Evolutionary conservation across 2,888 invertebrate species (phyloP), one percentile per base, ranked within the genome.

Genomic region (Mythimna albipuncta): DNA sequence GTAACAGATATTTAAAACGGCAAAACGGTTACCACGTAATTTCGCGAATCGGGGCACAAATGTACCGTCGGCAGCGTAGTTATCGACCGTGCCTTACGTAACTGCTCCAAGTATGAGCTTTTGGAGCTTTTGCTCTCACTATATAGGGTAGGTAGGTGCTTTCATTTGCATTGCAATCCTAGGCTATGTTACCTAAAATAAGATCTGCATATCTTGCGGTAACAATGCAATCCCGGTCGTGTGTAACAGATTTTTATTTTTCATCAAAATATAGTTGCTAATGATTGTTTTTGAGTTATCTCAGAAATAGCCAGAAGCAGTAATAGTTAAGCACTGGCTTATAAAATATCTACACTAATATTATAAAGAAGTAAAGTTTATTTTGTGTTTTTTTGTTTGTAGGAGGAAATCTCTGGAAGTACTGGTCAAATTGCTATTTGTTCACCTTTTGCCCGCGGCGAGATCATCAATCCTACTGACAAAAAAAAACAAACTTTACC

Each of bases 21-120:
- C 73, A 64, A 73, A 81, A 69, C 32, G 58, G 62, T 74, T 72
- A 75, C 63, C 69, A 72, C 73, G 75, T 74, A 75, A 82, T 81
- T 82, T 72, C 64, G 68, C 69, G 75, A 85, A 84, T 77, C 69
- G 75, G 26, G 64, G 67, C 75, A 65, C 65, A 81, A 85, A 72
- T 79, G 78, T 83, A 64, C 71, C 69, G 72, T 52, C 72, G 75
- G 64, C 75, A 65, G 67, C 66, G 75, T 62, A 69, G 66, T 72
- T 87, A 87, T 87, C 87, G 87, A 87, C 85, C 85, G 81, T 76
- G 73, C 66, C 79, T 88, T 85, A 84, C 79, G 86, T 86, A 87
- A 88, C 82, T 63, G 79, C 79, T 78, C 72, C 69, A 71, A 81
- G 77, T 80, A 75, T 74, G 76, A 82, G 75, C 79, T 86, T 82